A percentile compares a stretch with the other conserved stretches of the same genome.
Evolutionary conservation across 2,797 vertebrate genomes (phyloP).

Genomic region (Onychomys arenicola): DNA sequence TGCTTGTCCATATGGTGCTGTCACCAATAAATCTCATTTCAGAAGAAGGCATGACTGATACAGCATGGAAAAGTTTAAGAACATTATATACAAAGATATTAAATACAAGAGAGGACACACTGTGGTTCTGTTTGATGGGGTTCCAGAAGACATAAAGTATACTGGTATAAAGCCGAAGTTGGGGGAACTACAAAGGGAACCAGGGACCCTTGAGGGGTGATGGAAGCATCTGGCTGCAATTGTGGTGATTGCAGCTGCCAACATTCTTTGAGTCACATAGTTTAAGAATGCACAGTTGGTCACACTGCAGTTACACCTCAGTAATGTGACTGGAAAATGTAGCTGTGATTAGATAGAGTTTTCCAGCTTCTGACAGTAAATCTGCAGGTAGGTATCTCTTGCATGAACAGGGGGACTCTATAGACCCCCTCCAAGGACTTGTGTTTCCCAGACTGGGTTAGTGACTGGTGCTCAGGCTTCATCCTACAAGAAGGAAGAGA

Average conservation of each 20-base stretch:
- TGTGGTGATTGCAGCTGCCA: not conserved
- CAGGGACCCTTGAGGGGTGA: fast-evolving
- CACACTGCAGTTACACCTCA: not conserved
- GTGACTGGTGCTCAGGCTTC: not conserved
- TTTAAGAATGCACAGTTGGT: not conserved
- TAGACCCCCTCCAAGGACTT: too few species aligned
- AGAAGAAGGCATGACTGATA: not conserved
- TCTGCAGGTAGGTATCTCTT: not conserved
- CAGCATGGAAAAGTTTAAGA: not conserved
- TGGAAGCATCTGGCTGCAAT: too few species aligned
- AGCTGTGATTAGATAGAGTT: not conserved
- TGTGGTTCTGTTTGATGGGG: not conserved
- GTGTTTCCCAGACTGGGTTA: not conserved
- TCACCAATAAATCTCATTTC: not conserved
- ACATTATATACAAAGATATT: not conserved
- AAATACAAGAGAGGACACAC: not conserved
- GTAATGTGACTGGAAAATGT: not conserved
- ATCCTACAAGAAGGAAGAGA: not conserved
- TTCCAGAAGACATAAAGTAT: not conserved
- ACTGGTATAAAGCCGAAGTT: not conserved
- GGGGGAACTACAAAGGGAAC: not conserved
- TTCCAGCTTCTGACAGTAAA: not conserved
- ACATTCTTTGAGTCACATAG: not conserved
- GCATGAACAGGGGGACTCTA: not conserved
- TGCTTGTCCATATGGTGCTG: not conserved